A percentile compares a stretch with the other conserved stretches of the same genome.
Evolutionary conservation across 2,797 vertebrate genomes (phyloP).

Genomic region (Acanthurus tractus): DNA sequence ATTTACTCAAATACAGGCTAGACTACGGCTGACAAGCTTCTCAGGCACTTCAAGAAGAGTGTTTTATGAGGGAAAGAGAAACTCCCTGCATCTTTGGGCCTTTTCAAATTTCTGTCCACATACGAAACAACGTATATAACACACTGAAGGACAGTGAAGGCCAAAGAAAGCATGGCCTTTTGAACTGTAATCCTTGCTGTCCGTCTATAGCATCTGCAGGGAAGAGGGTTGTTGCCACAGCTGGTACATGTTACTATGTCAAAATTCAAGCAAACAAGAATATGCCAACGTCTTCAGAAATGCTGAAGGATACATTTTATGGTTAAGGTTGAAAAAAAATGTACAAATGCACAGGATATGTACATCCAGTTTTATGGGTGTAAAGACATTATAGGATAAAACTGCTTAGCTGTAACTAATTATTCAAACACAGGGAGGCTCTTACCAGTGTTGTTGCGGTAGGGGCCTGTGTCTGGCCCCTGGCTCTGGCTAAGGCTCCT

Average conservation of each 20-base stretch:
- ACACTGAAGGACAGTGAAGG: too few species aligned
- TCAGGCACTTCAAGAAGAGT: too few species aligned
- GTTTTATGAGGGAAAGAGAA: too few species aligned
- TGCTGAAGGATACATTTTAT: not conserved
- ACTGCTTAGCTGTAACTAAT: not conserved
- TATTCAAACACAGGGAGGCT: not conserved
- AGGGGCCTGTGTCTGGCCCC: conserved; percentile 93
- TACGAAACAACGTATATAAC: too few species aligned
- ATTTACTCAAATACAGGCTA: too few species aligned
- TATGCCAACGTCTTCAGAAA: not conserved
- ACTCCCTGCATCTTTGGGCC: too few species aligned
- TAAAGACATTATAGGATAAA: not conserved
- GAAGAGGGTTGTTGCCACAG: not conserved
- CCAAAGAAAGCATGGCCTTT: too few species aligned
- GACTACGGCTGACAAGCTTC: too few species aligned
- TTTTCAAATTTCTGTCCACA: too few species aligned
- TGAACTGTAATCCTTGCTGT: not conserved
- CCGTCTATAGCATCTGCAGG: not conserved
- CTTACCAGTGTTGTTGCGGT: conserved; percentile 96
- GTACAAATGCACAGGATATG: not conserved
- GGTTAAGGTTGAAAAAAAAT: not conserved
- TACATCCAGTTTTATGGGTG: not conserved
- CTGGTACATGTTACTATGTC: not conserved
- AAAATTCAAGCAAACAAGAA: not conserved
- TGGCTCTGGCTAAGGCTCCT: conserved; percentile 98